Conservation (phyloP, 2,888 invertebrate species). For the Uropetala carovei region DNA sequence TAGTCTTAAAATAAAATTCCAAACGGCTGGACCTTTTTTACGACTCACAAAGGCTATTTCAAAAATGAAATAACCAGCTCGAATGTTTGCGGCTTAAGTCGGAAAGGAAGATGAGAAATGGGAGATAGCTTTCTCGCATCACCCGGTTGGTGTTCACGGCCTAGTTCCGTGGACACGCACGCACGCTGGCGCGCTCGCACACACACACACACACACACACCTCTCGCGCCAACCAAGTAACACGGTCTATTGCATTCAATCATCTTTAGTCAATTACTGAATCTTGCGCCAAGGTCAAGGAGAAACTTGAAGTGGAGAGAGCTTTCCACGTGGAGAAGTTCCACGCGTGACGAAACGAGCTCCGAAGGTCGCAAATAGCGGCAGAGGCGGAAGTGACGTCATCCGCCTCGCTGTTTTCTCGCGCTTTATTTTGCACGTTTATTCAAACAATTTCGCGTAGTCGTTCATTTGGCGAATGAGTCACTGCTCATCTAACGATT, state of each 20-base stretch:
- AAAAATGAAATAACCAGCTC: too few relatives aligned
- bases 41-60: too few relatives aligned
- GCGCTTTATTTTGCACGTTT: background rate
- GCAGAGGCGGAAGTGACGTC: constrained; percentile 57
- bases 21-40: too few relatives aligned
- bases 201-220: background rate
- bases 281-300: constrained; percentile 32
- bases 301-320: background rate
- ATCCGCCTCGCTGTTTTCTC: background rate
- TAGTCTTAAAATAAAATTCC: too few relatives aligned
- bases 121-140: background rate
- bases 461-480: background rate
- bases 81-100: background rate
- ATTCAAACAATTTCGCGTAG: background rate
- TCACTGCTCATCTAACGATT: background rate
- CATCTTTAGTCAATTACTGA: constrained; percentile 46
- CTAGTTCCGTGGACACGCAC: background rate
- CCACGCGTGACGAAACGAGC: constrained; percentile 26
- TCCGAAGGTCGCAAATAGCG: constrained; percentile 36
- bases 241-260: constrained; percentile 15
- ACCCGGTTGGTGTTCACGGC: background rate
- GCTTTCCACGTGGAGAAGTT: constrained; percentile 38
- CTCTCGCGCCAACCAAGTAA: constrained; percentile 12
- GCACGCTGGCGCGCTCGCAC: background rate
- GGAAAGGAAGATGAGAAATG: background rate